Evolutionary conservation across 1,140 invertebrate species (phyloP), one percentile per base, ranked within the genome.

Genomic region (Apis dorsata): DNA sequence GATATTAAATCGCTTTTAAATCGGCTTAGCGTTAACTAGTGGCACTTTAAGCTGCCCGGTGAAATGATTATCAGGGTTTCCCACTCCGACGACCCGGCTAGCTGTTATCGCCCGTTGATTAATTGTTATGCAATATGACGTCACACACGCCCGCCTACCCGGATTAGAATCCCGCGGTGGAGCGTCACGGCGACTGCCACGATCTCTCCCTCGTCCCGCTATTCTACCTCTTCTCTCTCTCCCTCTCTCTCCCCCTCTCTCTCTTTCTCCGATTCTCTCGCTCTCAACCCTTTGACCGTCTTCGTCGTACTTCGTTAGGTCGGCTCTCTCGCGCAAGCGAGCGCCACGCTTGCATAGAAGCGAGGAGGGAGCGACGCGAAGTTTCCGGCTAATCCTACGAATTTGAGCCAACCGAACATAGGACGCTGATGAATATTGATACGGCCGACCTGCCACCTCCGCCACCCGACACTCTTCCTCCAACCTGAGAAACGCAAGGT

Each of bases 111-210:
- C 91, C 89, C 92, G 91, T 93, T 94, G 93, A 94, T 94, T 94
- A 94, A 94, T 94, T 94, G 93, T 93, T 94, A 94, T 94, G 93
- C 93, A 94, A 94, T 94, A 94, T 94, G 93, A 94, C 93, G 93
- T 93, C 92, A 93, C 91, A 88, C 88, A 88, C 88, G 82, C 85
- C 88, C 87, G 84, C 87, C 77, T 86, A 86, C 82, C 85, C 83
- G 92, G 92, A 94, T 93, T 94, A 93, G 93, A 93, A 92, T 93
- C 84, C 91, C 85, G 90, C 85, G 87, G 83, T 85, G 85, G 90
- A 88, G 84, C 84, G 70, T 88, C 86, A 74, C 87, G 86, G 87
- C 80, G 87, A 88, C 86, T 85, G 86, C 86, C 84, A 86, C 79
- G 81, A 83, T 80, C 78, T 83, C 83, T 81, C 70, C 73, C 82